A percentile compares a stretch with the other conserved stretches of the same genome.
These are phyloP conservation scores for Danaus melanippus DNA, from an alignment of 1,140 invertebrate genomes.

Conservation along the genomic window DNA sequence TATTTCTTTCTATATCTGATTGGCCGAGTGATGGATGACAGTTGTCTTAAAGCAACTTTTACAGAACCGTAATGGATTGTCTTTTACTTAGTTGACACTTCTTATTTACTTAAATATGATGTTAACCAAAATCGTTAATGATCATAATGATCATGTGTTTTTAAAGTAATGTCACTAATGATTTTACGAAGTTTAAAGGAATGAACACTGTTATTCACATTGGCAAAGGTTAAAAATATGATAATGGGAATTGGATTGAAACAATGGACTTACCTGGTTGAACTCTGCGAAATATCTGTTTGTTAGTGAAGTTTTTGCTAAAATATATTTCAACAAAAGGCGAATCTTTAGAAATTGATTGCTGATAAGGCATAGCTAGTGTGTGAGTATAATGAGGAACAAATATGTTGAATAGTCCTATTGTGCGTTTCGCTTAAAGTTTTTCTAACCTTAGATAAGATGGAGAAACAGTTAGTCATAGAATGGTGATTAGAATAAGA, in stretches of 20 bases:
- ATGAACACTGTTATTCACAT: no score
- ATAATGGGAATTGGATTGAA: no score
- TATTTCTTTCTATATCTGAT: constrained; percentile 54
- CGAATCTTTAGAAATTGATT: constrained; percentile 15
- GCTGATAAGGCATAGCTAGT: constrained; percentile 17
- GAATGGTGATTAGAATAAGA: constrained; percentile 37
- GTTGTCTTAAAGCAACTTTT: constrained; percentile 40
- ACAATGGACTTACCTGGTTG: no score
- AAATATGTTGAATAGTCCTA: constrained; percentile 11
- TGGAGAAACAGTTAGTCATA: constrained; percentile 29
- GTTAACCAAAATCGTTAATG: no score
- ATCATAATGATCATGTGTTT: no score
- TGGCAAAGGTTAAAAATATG: no score
- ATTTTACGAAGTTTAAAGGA: no score
- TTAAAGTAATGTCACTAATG: no score
- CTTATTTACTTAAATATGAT: no score
- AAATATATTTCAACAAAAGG: not conserved
- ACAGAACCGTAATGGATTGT: constrained; percentile 31
- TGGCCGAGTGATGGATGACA: constrained; percentile 58
- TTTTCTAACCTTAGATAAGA: constrained; percentile 19
- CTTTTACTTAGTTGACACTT: constrained; percentile 1
- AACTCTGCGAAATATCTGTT: no score
- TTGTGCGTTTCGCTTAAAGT: constrained; percentile 22
- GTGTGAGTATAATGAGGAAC: constrained; percentile 2
- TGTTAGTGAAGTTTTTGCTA: no score